Conservation (phyloP, 2,888 invertebrate species). For the Orthosia gracilis region DNA sequence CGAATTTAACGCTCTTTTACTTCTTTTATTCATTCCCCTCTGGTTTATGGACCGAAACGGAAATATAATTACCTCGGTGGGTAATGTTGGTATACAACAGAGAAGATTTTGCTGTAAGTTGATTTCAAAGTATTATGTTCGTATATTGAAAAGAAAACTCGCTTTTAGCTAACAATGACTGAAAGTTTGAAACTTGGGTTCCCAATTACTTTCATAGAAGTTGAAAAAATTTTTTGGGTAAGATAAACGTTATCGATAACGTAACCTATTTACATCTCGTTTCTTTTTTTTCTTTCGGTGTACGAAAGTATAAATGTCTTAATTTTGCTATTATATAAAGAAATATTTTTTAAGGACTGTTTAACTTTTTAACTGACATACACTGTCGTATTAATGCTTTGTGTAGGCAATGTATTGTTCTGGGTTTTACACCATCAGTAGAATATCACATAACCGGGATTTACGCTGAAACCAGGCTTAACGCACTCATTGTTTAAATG, state of each 20-base stretch:
- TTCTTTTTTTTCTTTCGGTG: too few species aligned
- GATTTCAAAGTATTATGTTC: slow-evolving; percentile 24
- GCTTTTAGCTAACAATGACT: background rate
- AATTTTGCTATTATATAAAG: background rate
- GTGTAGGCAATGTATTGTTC: slow-evolving; percentile 8
- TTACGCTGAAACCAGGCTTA: slow-evolving; percentile 10
- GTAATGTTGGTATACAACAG: slow-evolving; percentile 1
- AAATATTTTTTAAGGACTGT: background rate
- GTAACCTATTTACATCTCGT: too few species aligned
- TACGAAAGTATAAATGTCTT: background rate
- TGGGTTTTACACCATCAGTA: slow-evolving; percentile 2
- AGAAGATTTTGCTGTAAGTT: slow-evolving; percentile 3
- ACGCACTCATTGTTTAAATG: slow-evolving; percentile 14
- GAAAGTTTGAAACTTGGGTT: background rate
- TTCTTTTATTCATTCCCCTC: slow-evolving; percentile 23
- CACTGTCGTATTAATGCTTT: slow-evolving; percentile 3
- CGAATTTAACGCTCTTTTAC: slow-evolving; percentile 31
- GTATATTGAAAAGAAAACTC: slow-evolving; percentile 23
- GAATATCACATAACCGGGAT: slow-evolving; percentile 1
- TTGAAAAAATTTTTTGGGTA: background rate
- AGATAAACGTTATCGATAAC: background rate
- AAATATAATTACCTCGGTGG: slow-evolving; percentile 33
- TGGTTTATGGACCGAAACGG: slow-evolving; percentile 17
- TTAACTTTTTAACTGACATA: background rate
- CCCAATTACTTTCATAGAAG: background rate